These are phyloP conservation scores for Cyphomyrus plagiostoma DNA, from an alignment of 2,113 vertebrate species.

Conservation along the genomic window DNA sequence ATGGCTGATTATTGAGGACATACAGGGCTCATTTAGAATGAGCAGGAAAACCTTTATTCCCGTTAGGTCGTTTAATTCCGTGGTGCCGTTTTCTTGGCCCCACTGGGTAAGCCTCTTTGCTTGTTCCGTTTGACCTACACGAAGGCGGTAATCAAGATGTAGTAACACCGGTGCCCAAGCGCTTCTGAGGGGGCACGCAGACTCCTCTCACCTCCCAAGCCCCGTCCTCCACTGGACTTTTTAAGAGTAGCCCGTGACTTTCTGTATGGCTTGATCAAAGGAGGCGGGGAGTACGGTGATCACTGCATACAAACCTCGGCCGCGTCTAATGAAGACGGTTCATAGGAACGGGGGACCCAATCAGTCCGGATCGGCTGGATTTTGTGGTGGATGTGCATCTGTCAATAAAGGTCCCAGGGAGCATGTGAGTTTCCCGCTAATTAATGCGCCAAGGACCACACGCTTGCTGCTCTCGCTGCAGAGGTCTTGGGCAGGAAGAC, in stretches of 20 bases:
- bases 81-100: neutral
- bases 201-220: neutral
- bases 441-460: neutral
- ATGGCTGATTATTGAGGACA: neutral
- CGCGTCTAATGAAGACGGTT: neutral
- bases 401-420: conserved; percentile 5
- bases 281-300: neutral
- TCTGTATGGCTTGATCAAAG: neutral
- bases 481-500: neutral
- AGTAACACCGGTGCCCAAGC: neutral
- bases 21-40: neutral
- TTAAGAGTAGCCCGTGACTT: neutral
- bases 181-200: neutral
- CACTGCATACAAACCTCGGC: neutral
- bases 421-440: neutral
- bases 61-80: neutral
- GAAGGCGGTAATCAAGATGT: neutral
- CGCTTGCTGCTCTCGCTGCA: neutral
- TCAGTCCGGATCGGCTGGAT: neutral
- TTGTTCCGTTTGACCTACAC: neutral
- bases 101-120: neutral
- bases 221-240: neutral
- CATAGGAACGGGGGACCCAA: neutral
- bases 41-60: neutral
- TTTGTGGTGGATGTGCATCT: conserved; percentile 26